A percentile compares a stretch with the other conserved stretches of the same genome.
Conservation (phyloP, 2,888 invertebrate genomes). For the Dicyrtomina minuta region DNA sequence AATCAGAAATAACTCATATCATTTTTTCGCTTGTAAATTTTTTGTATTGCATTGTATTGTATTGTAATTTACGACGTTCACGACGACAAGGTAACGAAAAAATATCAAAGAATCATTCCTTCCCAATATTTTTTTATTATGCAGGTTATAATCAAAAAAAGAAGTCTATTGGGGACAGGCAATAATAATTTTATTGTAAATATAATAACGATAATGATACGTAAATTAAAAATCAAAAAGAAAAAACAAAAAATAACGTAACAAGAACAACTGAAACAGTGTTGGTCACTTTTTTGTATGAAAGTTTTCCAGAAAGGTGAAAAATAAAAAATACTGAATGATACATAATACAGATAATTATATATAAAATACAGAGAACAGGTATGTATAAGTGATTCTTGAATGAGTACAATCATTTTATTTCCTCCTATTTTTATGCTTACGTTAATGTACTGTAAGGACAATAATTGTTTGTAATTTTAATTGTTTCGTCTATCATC, state of each 20-base stretch:
- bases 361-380: no score
- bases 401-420: no score
- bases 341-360: no score
- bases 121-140: slow-evolving; percentile 23
- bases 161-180: slow-evolving; percentile 13
- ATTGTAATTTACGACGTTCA: neutral
- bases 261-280: neutral
- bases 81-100: no score
- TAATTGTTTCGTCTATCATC: no score
- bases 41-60: neutral
- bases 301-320: neutral
- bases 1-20: neutral
- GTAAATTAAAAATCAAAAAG: no score
- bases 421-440: no score
- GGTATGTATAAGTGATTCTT: no score
- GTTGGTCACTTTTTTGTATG: slow-evolving; percentile 17
- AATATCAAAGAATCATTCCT: slow-evolving; percentile 5
- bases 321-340: no score
- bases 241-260: no score
- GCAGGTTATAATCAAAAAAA: slow-evolving; percentile 14
- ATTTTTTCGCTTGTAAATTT: slow-evolving; percentile 15
- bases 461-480: no score
- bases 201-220: slow-evolving; percentile 9
- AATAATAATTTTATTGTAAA: slow-evolving; percentile 7
- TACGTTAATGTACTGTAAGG: no score